Conservation (phyloP, 2,888 invertebrate genomes). For the Ennomos quercinarius region DNA sequence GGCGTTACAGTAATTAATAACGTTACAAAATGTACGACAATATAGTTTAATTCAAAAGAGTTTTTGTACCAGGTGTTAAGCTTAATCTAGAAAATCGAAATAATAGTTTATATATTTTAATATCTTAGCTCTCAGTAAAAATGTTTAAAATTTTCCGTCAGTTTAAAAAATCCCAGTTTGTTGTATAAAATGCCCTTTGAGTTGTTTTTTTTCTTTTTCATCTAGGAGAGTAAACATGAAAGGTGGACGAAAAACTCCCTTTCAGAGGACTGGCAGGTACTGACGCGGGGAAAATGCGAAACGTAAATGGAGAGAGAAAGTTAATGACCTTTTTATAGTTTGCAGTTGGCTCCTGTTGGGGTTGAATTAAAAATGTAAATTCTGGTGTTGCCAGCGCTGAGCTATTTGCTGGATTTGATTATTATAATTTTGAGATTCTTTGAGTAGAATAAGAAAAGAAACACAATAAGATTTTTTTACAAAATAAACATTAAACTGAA, state of each 20-base stretch:
- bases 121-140: conserved; percentile 17
- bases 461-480: no score
- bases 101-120: conserved; percentile 15
- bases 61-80: no score
- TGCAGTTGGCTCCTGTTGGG: conserved; percentile 2
- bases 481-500: no score
- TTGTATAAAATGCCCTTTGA: conserved; percentile 22
- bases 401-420: no score
- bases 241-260: conserved; percentile 21
- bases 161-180: conserved; percentile 23
- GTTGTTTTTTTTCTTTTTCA: conserved; percentile 22
- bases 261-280: conserved; percentile 17
- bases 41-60: no score
- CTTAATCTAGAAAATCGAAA: not conserved
- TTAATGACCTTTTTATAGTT: conserved; percentile 16
- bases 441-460: not conserved
- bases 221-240: conserved; percentile 30
- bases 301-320: conserved; percentile 12
- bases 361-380: conserved; percentile 8
- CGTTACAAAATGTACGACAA: no score
- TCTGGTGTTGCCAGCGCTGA: not conserved
- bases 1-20: no score
- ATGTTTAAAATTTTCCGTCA: conserved; percentile 20
- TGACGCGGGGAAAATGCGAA: conserved; percentile 23
- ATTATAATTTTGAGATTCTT: no score